Evolutionary conservation across 2,888 invertebrate species (phyloP).

Genomic region (Neoaliturus tenellus): DNA sequence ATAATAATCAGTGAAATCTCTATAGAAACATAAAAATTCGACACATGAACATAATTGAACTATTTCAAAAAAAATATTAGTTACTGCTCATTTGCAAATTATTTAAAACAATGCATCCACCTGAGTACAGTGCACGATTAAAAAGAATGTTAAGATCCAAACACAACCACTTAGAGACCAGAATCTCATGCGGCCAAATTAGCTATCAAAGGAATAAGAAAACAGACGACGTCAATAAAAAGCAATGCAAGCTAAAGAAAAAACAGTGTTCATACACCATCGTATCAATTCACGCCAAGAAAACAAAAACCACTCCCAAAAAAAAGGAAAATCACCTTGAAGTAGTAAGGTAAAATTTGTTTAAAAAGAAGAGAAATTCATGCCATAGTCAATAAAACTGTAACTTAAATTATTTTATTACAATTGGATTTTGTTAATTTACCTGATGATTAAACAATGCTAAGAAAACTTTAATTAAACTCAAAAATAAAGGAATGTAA

Average conservation of each 20-base stretch:
- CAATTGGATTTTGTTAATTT: no score
- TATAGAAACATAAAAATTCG: not conserved
- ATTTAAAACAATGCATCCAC: conserved; percentile 14
- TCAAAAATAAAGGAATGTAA: no score
- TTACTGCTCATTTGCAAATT: not conserved
- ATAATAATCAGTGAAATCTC: not conserved
- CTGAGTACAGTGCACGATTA: conserved; percentile 17
- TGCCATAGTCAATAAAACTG: not conserved
- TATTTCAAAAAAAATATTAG: not conserved
- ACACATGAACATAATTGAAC: not conserved
- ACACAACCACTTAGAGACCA: not conserved
- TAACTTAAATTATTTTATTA: no score
- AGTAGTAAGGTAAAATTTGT: not conserved
- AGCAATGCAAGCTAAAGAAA: not conserved
- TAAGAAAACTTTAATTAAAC: no score
- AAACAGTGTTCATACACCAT: conserved; percentile 16
- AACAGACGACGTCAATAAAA: not conserved
- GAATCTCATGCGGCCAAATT: not conserved
- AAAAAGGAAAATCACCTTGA: not conserved
- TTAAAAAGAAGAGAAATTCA: not conserved
- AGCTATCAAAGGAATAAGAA: no score
- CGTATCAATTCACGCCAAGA: conserved; percentile 32
- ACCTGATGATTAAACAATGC: no score
- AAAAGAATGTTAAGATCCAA: conserved; percentile 11
- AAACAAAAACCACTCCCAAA: conserved; percentile 4